phyloP scores from a whole-genome alignment of 2,888 invertebrate species.

The Saturnia japonica region DNA sequence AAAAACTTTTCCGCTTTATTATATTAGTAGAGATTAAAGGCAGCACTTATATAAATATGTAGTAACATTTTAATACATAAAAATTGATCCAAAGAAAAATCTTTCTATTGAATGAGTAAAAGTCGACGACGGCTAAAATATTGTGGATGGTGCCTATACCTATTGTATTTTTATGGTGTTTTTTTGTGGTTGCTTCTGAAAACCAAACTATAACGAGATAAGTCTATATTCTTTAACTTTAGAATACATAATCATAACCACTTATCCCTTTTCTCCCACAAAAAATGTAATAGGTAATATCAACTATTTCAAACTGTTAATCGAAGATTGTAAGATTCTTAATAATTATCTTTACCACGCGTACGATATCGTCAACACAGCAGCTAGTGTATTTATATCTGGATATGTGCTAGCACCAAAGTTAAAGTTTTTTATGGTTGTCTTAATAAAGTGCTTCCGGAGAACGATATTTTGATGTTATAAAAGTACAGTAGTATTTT shows the following conservation, averaged over 20 bases:
- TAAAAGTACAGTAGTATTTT: neutral
- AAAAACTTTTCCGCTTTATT: too few relatives aligned
- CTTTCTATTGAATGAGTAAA: neutral
- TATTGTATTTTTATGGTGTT: neutral
- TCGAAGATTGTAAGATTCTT: too few relatives aligned
- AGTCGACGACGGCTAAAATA: neutral
- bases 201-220: too few relatives aligned
- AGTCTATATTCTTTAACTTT: too few relatives aligned
- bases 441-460: conserved; percentile 54
- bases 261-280: too few relatives aligned
- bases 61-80: too few relatives aligned
- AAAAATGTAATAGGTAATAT: too few relatives aligned
- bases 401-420: neutral
- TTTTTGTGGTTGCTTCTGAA: too few relatives aligned
- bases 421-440: conserved; percentile 42
- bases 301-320: too few relatives aligned
- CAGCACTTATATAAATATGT: too few relatives aligned
- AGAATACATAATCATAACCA: too few relatives aligned
- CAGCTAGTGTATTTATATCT: neutral
- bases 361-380: neutral
- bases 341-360: neutral
- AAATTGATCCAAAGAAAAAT: neutral
- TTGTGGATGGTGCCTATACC: neutral
- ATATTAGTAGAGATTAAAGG: too few relatives aligned
- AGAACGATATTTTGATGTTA: conserved; percentile 37